phyloP scores from a whole-genome alignment of 2,113 vertebrate genomes.

The Cervus canadensis region DNA sequence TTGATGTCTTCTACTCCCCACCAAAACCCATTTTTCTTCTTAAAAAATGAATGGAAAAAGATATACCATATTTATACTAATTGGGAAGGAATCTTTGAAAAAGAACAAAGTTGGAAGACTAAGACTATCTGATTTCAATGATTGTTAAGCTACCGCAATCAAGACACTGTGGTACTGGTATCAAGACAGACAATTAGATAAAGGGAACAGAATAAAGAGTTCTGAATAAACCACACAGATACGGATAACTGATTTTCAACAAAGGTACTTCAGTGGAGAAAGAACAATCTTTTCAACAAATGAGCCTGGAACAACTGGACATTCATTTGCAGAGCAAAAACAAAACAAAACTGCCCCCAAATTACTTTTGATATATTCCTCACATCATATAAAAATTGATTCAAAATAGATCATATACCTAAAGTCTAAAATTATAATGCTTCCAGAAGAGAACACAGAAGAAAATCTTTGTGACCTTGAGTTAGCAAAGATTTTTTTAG shows the following conservation, averaged over 20 bases:
- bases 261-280: background rate
- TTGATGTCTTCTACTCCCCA: background rate
- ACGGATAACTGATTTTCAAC: background rate
- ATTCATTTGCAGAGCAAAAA: background rate
- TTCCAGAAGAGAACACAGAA: background rate
- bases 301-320: background rate
- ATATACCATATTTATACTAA: background rate
- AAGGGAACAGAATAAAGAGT: background rate
- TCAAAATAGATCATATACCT: background rate
- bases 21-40: background rate
- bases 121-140: background rate
- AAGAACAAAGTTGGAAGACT: background rate
- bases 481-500: background rate
- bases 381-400: background rate
- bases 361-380: background rate
- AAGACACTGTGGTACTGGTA: background rate
- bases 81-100: background rate
- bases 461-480: background rate
- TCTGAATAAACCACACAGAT: background rate
- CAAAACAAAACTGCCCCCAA: background rate
- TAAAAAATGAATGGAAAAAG: background rate
- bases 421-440: background rate
- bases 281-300: background rate
- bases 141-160: background rate
- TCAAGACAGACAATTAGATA: background rate